Conservation (phyloP, 1,140 invertebrate species). For the Chironomus striatipennis region DNA sequence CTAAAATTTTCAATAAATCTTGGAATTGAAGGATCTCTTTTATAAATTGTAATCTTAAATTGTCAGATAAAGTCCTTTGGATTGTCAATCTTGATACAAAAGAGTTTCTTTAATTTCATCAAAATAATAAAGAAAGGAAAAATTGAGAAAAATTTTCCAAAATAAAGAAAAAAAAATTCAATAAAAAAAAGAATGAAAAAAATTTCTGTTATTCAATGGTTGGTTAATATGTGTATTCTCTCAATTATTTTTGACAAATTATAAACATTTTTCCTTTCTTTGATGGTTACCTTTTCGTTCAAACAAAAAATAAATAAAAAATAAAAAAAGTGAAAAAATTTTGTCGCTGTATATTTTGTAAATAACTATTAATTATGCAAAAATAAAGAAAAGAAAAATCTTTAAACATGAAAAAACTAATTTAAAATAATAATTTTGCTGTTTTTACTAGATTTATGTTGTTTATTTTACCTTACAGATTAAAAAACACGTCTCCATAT, state of each 20-base stretch:
- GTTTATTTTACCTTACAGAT: background rate
- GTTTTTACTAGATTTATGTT: background rate
- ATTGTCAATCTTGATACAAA: too few relatives aligned
- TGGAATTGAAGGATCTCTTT: too few relatives aligned
- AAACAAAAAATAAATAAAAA: background rate
- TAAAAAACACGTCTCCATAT: background rate
- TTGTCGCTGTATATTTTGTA: constrained; percentile 24
- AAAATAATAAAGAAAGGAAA: too few relatives aligned
- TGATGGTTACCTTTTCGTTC: background rate
- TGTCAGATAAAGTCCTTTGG: too few relatives aligned
- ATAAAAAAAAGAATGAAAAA: background rate
- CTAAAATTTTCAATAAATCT: too few relatives aligned
- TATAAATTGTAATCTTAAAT: too few relatives aligned
- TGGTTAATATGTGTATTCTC: background rate
- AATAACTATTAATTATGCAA: constrained; percentile 15
- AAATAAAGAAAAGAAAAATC: constrained; percentile 8
- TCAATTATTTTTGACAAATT: background rate
- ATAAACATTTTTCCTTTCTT: background rate
- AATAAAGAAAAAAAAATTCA: background rate
- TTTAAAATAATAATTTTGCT: constrained; percentile 12
- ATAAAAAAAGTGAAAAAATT: background rate
- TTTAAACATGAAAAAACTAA: constrained; percentile 17
- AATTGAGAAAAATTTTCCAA: background rate
- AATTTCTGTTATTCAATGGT: background rate
- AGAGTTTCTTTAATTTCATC: too few relatives aligned